Conservation (phyloP, 2,797 vertebrate genomes). For the Anabacerthia variegaticeps region DNA sequence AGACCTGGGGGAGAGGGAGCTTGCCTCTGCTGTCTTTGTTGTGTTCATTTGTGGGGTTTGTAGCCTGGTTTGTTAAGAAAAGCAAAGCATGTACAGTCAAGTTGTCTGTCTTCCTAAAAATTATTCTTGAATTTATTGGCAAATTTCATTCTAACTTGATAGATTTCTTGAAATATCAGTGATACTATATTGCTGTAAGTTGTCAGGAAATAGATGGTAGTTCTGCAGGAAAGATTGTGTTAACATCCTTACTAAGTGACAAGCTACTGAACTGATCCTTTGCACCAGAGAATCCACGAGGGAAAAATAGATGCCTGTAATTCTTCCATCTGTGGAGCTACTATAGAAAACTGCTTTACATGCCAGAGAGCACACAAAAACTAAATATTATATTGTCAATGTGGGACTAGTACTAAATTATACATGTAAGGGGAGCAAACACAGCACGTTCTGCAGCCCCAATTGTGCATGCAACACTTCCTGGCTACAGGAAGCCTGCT, state of each 20-base stretch:
- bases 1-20: background rate
- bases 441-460: background rate
- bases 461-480: rapidly evolving
- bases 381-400: background rate
- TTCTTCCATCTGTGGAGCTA: background rate
- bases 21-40: background rate
- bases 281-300: background rate
- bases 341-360: background rate
- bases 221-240: background rate
- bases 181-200: background rate
- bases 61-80: slow-evolving; percentile 44
- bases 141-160: background rate
- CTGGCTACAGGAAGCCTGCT: background rate
- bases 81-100: background rate
- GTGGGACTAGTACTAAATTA: background rate
- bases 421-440: background rate
- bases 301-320: background rate
- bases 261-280: background rate
- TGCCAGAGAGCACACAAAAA: background rate
- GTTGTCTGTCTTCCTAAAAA: background rate
- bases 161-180: background rate
- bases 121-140: background rate
- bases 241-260: background rate
- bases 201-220: background rate
- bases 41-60: background rate